Evolutionary conservation across 2,888 invertebrate species (phyloP), one percentile per base, ranked within the genome.

Genomic region (Colostygia pectinataria): DNA sequence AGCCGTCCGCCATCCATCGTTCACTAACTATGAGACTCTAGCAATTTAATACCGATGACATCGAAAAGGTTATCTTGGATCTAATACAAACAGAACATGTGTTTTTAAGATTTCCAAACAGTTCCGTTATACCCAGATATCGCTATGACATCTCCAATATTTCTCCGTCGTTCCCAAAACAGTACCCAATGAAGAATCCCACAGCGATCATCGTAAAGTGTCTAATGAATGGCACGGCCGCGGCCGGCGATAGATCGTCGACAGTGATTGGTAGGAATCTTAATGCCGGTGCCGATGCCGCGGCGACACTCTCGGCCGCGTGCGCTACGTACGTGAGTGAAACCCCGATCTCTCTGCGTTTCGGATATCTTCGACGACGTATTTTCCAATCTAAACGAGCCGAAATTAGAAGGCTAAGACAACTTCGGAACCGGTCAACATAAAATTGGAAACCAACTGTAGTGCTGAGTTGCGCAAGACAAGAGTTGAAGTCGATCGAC

Each of bases 391-490:
- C 86, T 87, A 87, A 87, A 85, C 85, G 87, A 83, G 77, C 87
- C 88, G 83, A 89, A 88, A 88, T 88, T 87, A 88, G 88, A 88
- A 88, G 88, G 86, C 85, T 86, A 77, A 83, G 83, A 85, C 88
- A 80, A 83, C 79, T 86, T 81, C 63, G 76, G 77, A 89, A 90
- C 89, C 89, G 89, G 89, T 90, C 88, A 89, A 90, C 89, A 88
- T 89, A 89, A 90, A 89, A 88, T 90, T 89, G 89, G 87, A 89
- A 89, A 89, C 89, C 86, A 83, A 87, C 80, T 85, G 86, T 87
- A 81, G 86, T 82, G 74, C 80, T 68, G 68, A 62, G 84, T 90
- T 90, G 90, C 88, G 86, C 87, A 88, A 89, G 54, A 41, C 53
- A 28, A 43, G 79, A 79, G 80, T 67, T 71, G 76, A 68, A 76